phyloP scores from a whole-genome alignment of 2,113 vertebrate species.

The Astur gentilis region DNA sequence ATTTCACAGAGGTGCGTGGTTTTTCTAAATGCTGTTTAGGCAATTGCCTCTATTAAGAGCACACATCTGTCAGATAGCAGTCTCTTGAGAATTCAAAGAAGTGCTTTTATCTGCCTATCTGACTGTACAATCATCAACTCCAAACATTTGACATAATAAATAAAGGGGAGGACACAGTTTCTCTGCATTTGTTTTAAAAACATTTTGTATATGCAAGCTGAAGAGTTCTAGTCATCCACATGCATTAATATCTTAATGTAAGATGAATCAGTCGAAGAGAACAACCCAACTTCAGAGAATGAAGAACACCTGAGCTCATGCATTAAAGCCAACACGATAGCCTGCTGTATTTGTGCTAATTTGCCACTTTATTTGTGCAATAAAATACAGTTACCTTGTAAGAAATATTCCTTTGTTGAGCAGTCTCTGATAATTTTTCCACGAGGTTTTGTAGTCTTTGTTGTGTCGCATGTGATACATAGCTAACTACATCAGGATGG shows the following conservation, averaged over 20 bases:
- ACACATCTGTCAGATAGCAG: not conserved
- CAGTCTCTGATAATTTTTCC: constrained; percentile 88
- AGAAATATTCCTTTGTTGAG: constrained; percentile 89
- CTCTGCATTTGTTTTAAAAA: not conserved
- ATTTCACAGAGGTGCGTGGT: not conserved
- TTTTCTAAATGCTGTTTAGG: not conserved
- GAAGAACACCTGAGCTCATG: not conserved
- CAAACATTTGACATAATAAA: constrained; percentile 5
- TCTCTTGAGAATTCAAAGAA: not conserved
- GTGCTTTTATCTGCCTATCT: not conserved
- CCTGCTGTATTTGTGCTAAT: not conserved
- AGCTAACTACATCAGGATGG: constrained; percentile 87
- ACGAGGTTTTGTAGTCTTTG: constrained; percentile 87
- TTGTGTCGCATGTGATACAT: constrained; percentile 88
- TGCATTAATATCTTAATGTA: not conserved
- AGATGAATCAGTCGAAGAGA: constrained; percentile 1
- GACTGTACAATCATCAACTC: not conserved
- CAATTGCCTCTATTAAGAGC: constrained; percentile 27
- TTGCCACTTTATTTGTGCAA: not conserved
- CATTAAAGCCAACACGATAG: not conserved
- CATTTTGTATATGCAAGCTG: not conserved
- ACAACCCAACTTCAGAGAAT: not conserved
- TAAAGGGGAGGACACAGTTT: not conserved
- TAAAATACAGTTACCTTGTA: constrained; percentile 79
- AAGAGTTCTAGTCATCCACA: not conserved